Base-by-base conservation (phyloP, 2,113 vertebrate genomes). In the Orcinus orca region DNA sequence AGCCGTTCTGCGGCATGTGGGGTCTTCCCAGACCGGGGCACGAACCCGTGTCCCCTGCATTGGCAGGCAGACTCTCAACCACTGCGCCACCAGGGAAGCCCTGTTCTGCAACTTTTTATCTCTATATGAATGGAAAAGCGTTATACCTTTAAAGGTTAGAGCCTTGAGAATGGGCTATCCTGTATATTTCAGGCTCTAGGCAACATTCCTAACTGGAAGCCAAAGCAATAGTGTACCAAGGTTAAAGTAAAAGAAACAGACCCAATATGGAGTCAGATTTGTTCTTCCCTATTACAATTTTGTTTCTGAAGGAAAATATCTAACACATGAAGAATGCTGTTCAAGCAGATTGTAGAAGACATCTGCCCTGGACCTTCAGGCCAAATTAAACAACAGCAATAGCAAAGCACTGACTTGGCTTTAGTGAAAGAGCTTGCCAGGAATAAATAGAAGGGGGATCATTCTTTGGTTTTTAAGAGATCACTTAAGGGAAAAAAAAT, bases 401-500 rank as follows among this genome's bases (percentile, higher is more conserved):
- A 36, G 26, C 33, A 38, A 70, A 81, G 7, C 31, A 3, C 38
- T 25, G 47, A 44, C 2, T 8, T n/a, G 21, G 71, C 10, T 1
- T 55, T 31, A 36, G 76, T 8, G 4, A 21, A 53, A n/a, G 68
- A 36, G 33, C 31, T 23, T 33, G 41, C 65, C 41, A 53, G 92
- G 76, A 63, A 76, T 23, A 74, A 44, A 50, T 7, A 38, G 76
- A 10, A 38, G 8, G 60, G 65, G 41, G 41, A 38, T 31, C 65
- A 60, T 26, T 55, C 77, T 3, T 77, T 5, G 31, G 26, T n/a
- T 88, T 92, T 41, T 47, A 90, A 90, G 94, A 97, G 63, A 26
- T 85, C 20, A 26, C 38, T 26, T 15, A 50, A 62, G 55, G 15
- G 31, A 31, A 70, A 44, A 38, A 5, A 71, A 26, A 67, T 10